Conservation (phyloP, 2,113 vertebrate genomes). For the Cottus gobio region DNA sequence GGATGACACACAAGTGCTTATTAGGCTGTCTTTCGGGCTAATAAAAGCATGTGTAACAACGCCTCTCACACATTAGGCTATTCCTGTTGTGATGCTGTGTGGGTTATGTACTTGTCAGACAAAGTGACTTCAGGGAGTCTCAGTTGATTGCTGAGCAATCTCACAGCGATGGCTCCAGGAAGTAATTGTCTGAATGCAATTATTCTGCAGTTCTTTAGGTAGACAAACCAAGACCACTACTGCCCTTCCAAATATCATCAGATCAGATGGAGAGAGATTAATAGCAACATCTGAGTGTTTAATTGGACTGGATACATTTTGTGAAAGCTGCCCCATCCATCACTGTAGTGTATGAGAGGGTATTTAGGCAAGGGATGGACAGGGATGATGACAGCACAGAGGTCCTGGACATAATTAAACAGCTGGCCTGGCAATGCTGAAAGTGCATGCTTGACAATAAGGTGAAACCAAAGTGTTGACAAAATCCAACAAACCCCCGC, state of each 20-base stretch:
- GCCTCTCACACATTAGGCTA: neutral
- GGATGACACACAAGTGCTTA: neutral
- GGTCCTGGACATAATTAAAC: slow-evolving; percentile 27
- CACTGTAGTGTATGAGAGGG: slow-evolving; percentile 14
- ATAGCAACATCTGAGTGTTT: slow-evolving; percentile 35
- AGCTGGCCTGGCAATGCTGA: slow-evolving; percentile 11
- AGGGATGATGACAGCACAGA: neutral
- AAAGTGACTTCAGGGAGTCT: neutral
- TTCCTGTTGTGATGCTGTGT: neutral
- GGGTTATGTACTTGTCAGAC: neutral
- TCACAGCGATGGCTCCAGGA: neutral
- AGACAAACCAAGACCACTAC: neutral
- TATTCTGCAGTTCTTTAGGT: neutral
- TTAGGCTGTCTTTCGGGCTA: neutral
- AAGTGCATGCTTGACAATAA: slow-evolving; percentile 14
- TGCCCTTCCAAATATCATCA: neutral
- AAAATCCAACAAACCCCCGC: too few species aligned
- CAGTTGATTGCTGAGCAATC: neutral
- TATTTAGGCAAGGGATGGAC: slow-evolving; percentile 31
- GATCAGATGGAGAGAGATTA: slow-evolving; percentile 45
- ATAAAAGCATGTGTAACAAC: neutral
- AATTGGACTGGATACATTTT: slow-evolving; percentile 44
- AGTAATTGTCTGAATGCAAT: neutral
- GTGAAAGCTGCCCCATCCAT: slow-evolving; percentile 42
- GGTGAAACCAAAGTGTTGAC: slow-evolving; percentile 16